Conservation (phyloP, 2,797 vertebrate genomes). For the Cyprinella venusta region DNA sequence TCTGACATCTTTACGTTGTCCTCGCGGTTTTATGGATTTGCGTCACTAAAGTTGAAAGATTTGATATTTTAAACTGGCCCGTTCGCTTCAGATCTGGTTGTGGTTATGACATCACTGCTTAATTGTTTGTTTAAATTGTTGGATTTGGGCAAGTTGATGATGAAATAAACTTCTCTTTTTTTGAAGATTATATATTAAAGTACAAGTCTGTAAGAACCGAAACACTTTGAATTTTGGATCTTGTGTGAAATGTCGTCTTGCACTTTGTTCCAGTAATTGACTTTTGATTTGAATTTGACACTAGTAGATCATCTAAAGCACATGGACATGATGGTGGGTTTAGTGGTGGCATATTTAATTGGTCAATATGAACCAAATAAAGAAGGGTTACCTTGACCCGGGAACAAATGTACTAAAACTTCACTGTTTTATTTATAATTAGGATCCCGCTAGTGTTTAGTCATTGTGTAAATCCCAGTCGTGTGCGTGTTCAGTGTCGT, state of each 20-base stretch:
- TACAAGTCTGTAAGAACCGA: constrained; percentile 13
- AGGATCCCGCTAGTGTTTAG: background rate
- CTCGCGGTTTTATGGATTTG: background rate
- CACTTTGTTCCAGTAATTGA: background rate
- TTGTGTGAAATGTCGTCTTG: constrained; percentile 21
- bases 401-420: background rate
- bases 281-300: background rate
- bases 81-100: background rate
- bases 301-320: background rate
- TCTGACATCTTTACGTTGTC: background rate
- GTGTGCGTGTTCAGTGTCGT: background rate
- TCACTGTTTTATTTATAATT: background rate
- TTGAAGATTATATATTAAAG: constrained; percentile 19
- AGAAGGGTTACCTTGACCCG: background rate
- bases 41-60: background rate
- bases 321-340: background rate
- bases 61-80: background rate
- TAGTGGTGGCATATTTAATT: background rate
- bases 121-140: constrained; percentile 34
- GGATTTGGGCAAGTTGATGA: background rate
- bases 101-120: constrained; percentile 3
- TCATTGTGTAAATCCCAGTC: background rate
- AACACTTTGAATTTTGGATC: background rate
- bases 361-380: background rate
- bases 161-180: constrained; percentile 21